phyloP scores from a whole-genome alignment of 2,797 vertebrate species.

The Pristis pectinata region DNA sequence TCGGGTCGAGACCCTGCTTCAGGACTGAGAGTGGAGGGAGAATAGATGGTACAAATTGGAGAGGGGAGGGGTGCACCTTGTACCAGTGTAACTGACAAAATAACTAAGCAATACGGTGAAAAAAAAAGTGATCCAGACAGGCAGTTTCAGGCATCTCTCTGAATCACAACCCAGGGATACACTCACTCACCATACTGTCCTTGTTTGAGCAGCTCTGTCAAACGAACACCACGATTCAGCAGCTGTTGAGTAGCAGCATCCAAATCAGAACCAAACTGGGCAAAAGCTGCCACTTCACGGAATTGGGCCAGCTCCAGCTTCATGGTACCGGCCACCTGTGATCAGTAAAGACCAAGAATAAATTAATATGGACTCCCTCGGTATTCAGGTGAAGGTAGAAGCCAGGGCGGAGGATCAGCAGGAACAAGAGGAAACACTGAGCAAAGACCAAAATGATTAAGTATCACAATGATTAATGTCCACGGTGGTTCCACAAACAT shows the following conservation, averaged over 20 bases:
- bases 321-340: slow-evolving; percentile 94
- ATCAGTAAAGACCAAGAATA: neutral
- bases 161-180: neutral
- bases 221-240: slow-evolving; percentile 88
- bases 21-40: too few species aligned
- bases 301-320: slow-evolving; percentile 96
- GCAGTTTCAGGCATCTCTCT: neutral
- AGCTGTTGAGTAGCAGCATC: slow-evolving; percentile 97
- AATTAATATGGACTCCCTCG: neutral
- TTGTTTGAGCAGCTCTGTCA: slow-evolving; percentile 94
- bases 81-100: neutral
- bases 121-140: neutral
- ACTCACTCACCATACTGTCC: slow-evolving; percentile 80
- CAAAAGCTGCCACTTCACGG: slow-evolving; percentile 92
- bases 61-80: neutral
- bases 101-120: too few species aligned
- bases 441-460: neutral
- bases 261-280: slow-evolving; percentile 92
- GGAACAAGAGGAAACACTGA: neutral
- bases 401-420: neutral
- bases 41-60: too few species aligned
- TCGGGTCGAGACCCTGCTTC: too few species aligned
- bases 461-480: neutral
- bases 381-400: too few species aligned
- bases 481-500: neutral